phyloP scores from a whole-genome alignment of 2,113 vertebrate species.

The Speoplatyrhinus poulsoni region DNA sequence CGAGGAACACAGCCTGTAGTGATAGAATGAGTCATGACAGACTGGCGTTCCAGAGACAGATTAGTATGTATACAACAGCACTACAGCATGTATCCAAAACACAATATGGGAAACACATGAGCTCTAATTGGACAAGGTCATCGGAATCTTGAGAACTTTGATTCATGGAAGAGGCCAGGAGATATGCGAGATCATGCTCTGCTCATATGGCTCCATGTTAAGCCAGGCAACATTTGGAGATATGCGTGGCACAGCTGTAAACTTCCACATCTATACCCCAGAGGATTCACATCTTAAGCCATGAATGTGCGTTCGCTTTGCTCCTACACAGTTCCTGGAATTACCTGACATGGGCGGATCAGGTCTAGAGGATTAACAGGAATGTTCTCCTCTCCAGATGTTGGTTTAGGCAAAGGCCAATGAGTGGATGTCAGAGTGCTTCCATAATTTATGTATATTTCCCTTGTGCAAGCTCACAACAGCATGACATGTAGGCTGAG shows the following conservation, averaged over 20 bases:
- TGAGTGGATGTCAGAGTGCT: constrained; percentile 57
- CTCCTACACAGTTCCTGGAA: constrained; percentile 51
- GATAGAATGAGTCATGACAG: constrained; percentile 57
- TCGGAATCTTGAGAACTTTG: background rate
- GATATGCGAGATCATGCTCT: constrained; percentile 3
- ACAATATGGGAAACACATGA: constrained; percentile 5
- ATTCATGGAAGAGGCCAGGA: constrained; percentile 1
- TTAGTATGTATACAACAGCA: constrained; percentile 33
- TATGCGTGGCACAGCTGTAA: constrained; percentile 15
- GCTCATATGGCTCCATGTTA: background rate
- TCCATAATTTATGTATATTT: constrained; percentile 71
- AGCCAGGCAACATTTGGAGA: too few species aligned
- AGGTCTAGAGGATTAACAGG: constrained; percentile 57
- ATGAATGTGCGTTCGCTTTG: constrained; percentile 41
- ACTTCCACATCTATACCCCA: constrained; percentile 40
- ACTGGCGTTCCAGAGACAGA: constrained; percentile 39
- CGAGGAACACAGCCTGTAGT: constrained; percentile 47
- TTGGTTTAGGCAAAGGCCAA: constrained; percentile 49
- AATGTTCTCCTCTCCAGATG: constrained; percentile 54
- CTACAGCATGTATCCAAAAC: constrained; percentile 20
- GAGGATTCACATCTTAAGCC: constrained; percentile 51
- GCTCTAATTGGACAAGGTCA: constrained; percentile 10
- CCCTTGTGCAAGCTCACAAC: constrained; percentile 61
- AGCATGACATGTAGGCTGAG: constrained; percentile 66
- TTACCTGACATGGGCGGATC: constrained; percentile 57